phyloP scores from a whole-genome alignment of 1,140 invertebrate species.

The Vanessa atalanta region DNA sequence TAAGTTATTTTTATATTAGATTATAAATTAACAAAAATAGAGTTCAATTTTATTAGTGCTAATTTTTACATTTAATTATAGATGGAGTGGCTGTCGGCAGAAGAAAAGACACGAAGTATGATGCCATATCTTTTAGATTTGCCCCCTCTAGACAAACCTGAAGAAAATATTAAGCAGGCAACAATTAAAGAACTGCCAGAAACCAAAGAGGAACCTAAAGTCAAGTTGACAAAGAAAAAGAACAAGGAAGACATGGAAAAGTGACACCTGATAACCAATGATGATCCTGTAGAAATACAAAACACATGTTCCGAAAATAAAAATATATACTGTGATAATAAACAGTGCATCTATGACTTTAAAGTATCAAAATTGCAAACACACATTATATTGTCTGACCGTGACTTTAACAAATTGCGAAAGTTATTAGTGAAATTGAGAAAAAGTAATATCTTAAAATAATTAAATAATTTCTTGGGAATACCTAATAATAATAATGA shows the following conservation, averaged over 20 bases:
- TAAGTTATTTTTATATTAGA: too few species aligned
- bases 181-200: constrained; percentile 40
- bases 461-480: too few species aligned
- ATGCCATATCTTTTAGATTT: constrained; percentile 69
- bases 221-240: constrained; percentile 32
- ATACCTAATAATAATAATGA: too few species aligned
- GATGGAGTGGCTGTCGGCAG: constrained; percentile 72
- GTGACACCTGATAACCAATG: constrained; percentile 51
- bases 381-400: constrained; percentile 47
- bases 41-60: too few species aligned
- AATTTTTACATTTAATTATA: constrained; percentile 33
- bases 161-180: constrained; percentile 26
- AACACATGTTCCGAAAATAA: constrained; percentile 26
- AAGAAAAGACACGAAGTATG: constrained; percentile 70
- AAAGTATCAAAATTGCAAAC: constrained; percentile 44
- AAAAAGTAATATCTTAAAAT: neutral
- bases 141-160: constrained; percentile 54
- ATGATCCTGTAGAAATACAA: neutral
- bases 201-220: constrained; percentile 33
- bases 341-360: constrained; percentile 47
- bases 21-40: neutral
- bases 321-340: constrained; percentile 52
- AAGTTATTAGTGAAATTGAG: constrained; percentile 45
- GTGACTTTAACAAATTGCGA: constrained; percentile 49
- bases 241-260: constrained; percentile 55